Evolutionary conservation across 2,797 vertebrate genomes (phyloP).

Genomic region (Tragopan temminckii): DNA sequence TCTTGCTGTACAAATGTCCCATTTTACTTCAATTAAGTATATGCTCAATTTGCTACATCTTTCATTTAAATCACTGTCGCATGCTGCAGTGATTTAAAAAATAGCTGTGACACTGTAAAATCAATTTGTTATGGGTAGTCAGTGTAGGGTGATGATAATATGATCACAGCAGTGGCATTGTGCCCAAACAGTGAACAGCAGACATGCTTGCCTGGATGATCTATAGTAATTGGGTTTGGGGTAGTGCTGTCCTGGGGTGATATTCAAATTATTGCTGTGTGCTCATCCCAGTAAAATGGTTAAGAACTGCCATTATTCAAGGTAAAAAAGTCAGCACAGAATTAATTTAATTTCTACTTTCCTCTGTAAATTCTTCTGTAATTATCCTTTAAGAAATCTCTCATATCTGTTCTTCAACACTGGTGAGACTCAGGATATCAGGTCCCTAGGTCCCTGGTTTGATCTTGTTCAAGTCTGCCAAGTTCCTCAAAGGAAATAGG

Average conservation of each 20-base stretch:
- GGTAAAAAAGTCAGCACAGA: background rate
- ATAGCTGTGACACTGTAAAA: conserved; percentile 14
- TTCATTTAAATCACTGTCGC: conserved; percentile 1
- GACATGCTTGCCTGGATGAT: background rate
- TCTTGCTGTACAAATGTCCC: conserved; percentile 9
- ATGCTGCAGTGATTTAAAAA: conserved; percentile 7
- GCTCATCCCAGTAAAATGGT: background rate
- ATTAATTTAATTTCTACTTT: conserved; percentile 24
- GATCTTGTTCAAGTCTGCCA: background rate
- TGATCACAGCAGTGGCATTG: background rate
- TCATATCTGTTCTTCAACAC: background rate
- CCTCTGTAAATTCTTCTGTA: conserved; percentile 18
- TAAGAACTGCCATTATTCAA: background rate
- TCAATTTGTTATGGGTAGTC: background rate
- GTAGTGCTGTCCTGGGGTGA: background rate
- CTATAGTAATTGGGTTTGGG: background rate
- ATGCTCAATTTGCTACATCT: background rate
- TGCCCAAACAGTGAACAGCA: background rate
- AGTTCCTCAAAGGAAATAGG: background rate
- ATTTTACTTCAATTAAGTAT: conserved; percentile 22
- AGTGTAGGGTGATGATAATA: background rate
- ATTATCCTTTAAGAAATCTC: background rate
- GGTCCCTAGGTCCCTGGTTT: background rate
- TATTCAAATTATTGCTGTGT: background rate
- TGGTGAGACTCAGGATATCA: background rate